Evolutionary conservation across 2,797 vertebrate species (phyloP).

Genomic region (Apogon talboti): DNA sequence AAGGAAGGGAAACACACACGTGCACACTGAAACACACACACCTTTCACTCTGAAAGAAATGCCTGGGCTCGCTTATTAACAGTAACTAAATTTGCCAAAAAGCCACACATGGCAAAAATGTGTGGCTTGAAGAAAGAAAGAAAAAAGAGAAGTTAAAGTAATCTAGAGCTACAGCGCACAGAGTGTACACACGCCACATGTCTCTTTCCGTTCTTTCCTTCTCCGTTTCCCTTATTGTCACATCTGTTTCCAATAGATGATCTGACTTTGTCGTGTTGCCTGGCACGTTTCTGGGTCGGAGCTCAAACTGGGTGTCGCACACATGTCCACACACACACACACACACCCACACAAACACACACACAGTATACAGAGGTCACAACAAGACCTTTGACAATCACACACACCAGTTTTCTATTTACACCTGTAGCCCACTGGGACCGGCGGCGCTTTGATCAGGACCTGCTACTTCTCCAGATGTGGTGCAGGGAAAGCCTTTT

Average conservation of each 20-base stretch:
- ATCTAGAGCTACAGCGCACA: background rate
- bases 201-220: background rate
- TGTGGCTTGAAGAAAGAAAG: background rate
- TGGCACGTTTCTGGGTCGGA: background rate
- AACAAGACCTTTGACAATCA: constrained; percentile 5
- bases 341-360: background rate
- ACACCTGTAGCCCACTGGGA: constrained; percentile 4
- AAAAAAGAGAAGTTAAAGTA: background rate
- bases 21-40: constrained; percentile 1
- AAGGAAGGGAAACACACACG: constrained; percentile 13
- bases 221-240: background rate
- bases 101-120: constrained; percentile 33
- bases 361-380: background rate
- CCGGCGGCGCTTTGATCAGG: background rate
- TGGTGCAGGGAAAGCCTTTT: too few relatives aligned
- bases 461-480: background rate
- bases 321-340: too few relatives aligned
- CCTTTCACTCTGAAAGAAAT: constrained; percentile 11
- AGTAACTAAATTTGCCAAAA: constrained; percentile 17
- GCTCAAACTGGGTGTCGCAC: too few relatives aligned
- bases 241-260: constrained; percentile 50
- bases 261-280: constrained; percentile 8
- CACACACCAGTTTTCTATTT: constrained; percentile 2
- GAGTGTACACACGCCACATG: background rate
- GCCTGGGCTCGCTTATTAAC: constrained; percentile 24